Evolutionary conservation across 2,888 invertebrate genomes (phyloP), one percentile per base, ranked within the genome.

Genomic region (Pediacus dermestoides): DNA sequence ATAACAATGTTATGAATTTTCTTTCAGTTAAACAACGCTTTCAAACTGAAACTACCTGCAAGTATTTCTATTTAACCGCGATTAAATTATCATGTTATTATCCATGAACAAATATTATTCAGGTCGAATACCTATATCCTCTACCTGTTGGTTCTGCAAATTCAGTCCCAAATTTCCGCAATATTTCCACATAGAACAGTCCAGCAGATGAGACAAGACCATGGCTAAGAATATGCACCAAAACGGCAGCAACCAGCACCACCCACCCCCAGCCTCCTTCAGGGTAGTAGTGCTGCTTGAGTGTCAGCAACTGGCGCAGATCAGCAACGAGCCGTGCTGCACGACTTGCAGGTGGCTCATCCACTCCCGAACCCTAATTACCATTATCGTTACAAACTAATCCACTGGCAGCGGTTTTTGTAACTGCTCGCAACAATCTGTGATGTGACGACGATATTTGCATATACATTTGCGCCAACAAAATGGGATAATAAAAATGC

Each of bases 221-320:
- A 57, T 85, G 82, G 11, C 82, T 78, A 18, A 90, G 69, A 16
- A 86, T 71, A 65, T 89, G 85, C 21, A 82, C 85, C 13, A 85
- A 67, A 12, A 86, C 76, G 10, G 82, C 85, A 14, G 82, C 84
- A 10, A 77, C 72, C 1, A 87, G 75, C 34, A 89, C 81, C 34
- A 86, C 78, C 87, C 88, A 90, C 3, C 89, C 90, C 88, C 88
- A 89, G 0, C 88, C 88, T 4, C 88, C 88, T 68, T 89, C 89
- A 16, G 88, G 88, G 68, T 88, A 89, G 70, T 88, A 88, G 61
- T 89, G 86, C 57, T 87, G 83, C 50, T 83, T 80, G 50, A 83
- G 73, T 4, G 82, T 82, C 37, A 83, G 73, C 53, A 82, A 68
- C 55, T 77, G 77, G 35, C 76, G 66, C 30, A 76, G 59, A 59